Evolutionary conservation across 2,797 vertebrate genomes (phyloP), one percentile per base, ranked within the genome.

Genomic region (Scolopax rusticola): DNA sequence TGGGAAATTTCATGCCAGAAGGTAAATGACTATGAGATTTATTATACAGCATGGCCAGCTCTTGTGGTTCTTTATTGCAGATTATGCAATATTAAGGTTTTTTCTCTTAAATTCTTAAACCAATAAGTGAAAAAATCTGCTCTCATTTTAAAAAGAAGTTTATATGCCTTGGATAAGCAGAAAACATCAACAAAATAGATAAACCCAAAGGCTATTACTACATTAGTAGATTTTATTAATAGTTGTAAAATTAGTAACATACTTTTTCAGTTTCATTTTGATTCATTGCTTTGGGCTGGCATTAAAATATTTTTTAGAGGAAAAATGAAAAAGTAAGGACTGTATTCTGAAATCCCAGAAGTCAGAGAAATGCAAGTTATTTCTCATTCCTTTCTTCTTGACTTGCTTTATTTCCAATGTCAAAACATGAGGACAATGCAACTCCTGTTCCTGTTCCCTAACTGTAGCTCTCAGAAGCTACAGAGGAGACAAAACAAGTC

Each of bases 351-450:
- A 81, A 15, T 45, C 24, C 59, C 32, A 51, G 53, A 93, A 87
- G 30, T 33, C 48, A 80, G 48, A 83, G 60, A 85, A 92, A 84
- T 48, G 20, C 11, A 73, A 90, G 64, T 85, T 77, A 25, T 16
- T 92, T 89, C 38, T 90, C 56, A 69, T 91, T 89, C 38, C 7
- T 87, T 92, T 89, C 48, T 85, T 70, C 48, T 60, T 48, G 51
- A 61, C 16, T 87, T 57, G 15, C 9, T 90, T 83, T 57, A 87
- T 74, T 95, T 94, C 57, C 57, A 75, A 70, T 80, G 16, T 84
- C 56, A 85, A 92, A 95, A 94, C 78, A 77, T 21, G 41, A 78
- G 61, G 53, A 95, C 93, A 94, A 75, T 91, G 75, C 40, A 80
- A 59, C 68, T 78, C 56, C 48, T 93, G 88, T 93, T 95, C 40